Conservation (phyloP, 1,140 invertebrate species). For the Polypedilum pembai region DNA sequence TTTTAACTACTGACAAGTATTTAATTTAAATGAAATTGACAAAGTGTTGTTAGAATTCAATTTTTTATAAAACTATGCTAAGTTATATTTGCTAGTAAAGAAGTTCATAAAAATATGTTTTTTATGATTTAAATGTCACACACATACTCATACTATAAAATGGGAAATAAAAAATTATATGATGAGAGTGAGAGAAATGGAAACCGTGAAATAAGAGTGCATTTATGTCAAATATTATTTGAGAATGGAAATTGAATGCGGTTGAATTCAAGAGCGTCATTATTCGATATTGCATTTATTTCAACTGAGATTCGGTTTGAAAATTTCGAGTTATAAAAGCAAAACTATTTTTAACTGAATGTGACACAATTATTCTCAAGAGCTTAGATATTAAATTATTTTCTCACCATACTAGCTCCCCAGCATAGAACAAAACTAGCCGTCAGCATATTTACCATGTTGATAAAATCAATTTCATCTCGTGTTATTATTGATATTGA, state of each 20-base stretch:
- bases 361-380: neutral
- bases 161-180: neutral
- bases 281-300: constrained; percentile 13
- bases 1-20: no score
- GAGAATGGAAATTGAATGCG: neutral
- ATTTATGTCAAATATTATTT: neutral
- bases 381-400: neutral
- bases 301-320: neutral
- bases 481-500: constrained; percentile 37
- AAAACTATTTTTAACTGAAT: neutral
- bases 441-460: constrained; percentile 72
- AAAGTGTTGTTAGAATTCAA: neutral
- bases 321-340: neutral
- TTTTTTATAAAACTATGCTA: neutral
- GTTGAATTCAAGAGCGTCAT: neutral
- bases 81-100: neutral
- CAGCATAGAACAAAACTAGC: constrained; percentile 76
- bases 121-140: constrained; percentile 13
- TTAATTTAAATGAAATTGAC: neutral
- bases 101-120: constrained; percentile 18
- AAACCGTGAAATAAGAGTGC: constrained; percentile 4
- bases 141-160: neutral
- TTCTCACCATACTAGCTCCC: constrained; percentile 76
- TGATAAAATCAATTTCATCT: constrained; percentile 75
- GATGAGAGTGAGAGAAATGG: neutral